Conservation (phyloP, 2,797 vertebrate species). For the Tamandua tetradactyla region DNA sequence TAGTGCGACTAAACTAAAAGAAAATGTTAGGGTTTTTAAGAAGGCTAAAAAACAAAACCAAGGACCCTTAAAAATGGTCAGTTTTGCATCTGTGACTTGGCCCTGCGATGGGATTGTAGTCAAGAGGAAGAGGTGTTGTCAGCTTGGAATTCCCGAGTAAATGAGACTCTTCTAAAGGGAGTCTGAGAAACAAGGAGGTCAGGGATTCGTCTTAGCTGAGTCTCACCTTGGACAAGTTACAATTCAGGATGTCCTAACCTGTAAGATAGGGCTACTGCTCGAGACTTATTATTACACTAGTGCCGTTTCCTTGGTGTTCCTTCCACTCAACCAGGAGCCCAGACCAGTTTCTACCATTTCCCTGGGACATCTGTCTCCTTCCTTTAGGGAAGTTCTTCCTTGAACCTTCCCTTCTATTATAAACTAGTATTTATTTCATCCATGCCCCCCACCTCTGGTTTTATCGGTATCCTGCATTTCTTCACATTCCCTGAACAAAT, state of each 20-base stretch:
- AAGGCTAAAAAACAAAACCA: not conserved
- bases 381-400: not conserved
- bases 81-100: constrained; percentile 2
- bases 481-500: not conserved
- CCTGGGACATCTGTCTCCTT: not conserved
- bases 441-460: not conserved
- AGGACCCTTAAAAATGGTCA: constrained; percentile 8
- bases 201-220: not conserved
- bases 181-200: no score
- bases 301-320: not conserved
- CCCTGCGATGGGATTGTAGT: not conserved
- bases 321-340: not conserved
- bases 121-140: not conserved
- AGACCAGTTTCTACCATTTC: not conserved
- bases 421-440: not conserved
- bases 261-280: not conserved
- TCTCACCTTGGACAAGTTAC: not conserved
- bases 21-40: constrained; percentile 9
- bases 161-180: not conserved
- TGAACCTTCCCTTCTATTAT: not conserved
- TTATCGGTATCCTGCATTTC: not conserved
- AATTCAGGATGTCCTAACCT: not conserved
- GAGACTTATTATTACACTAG: not conserved
- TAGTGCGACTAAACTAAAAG: constrained; percentile 2
- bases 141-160: not conserved